phyloP scores from a whole-genome alignment of 1,140 invertebrate genomes.

The Solenopsis invicta region DNA sequence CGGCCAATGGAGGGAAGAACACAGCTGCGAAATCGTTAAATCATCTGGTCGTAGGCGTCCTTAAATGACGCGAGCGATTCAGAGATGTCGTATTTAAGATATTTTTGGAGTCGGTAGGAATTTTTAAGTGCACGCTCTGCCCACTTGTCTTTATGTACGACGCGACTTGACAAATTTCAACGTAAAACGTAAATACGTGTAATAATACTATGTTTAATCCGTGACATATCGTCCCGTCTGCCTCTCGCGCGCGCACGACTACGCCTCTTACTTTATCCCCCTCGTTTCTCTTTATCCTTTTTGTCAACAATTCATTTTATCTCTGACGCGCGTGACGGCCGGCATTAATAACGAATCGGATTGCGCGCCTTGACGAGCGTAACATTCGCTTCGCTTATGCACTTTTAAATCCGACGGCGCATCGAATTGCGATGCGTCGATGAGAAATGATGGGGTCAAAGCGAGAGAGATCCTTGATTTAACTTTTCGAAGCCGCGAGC shows the following conservation, averaged over 20 bases:
- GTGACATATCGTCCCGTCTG: neutral
- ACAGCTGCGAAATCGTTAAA: neutral
- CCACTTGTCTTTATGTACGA: neutral
- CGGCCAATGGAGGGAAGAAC: neutral
- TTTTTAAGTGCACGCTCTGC: neutral
- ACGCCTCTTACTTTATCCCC: neutral
- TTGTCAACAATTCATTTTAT: neutral
- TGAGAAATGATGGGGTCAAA: conserved; percentile 17
- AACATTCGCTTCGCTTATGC: conserved; percentile 10
- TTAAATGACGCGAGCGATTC: conserved; percentile 3
- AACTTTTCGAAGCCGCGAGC: too few species aligned
- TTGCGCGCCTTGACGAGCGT: conserved; percentile 14
- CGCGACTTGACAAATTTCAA: neutral
- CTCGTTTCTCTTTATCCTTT: neutral
- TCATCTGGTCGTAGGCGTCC: neutral
- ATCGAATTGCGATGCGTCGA: neutral
- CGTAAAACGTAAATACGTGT: neutral
- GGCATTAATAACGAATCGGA: neutral
- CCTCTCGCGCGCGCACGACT: too few species aligned
- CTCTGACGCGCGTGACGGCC: neutral
- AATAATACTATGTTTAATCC: neutral
- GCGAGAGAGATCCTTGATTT: neutral
- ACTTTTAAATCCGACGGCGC: neutral
- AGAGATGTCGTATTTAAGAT: neutral
- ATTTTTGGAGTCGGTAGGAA: neutral